Percentiles rank a stretch among this genome's conserved stretches.
phyloP scores from a whole-genome alignment of 2,113 vertebrate species.

The Atlantisia rogersi region DNA sequence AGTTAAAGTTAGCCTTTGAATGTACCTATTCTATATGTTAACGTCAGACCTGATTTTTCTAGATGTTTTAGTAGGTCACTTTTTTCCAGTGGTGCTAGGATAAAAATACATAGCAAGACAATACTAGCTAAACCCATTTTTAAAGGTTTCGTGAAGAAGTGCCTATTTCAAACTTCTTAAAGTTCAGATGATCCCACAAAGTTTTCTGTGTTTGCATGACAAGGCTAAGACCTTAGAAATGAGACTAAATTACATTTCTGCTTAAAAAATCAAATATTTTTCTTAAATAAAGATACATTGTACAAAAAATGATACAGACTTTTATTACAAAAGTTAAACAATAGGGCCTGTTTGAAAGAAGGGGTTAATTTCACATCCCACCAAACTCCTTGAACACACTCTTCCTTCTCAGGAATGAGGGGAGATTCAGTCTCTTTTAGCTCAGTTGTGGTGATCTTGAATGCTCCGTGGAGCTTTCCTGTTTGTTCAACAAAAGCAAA shows the following conservation, averaged over 20 bases:
- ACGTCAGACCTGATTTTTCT: neutral
- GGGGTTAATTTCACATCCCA: neutral
- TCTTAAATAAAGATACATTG: neutral
- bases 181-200: neutral
- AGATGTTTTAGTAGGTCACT: slow-evolving; percentile 34
- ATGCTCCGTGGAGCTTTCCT: neutral
- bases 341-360: neutral
- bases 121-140: neutral
- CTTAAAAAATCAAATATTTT: neutral
- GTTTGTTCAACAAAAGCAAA: neutral
- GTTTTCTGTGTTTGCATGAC: neutral
- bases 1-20: neutral
- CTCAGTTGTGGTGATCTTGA: neutral
- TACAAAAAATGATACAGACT: neutral
- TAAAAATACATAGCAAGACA: slow-evolving; percentile 36
- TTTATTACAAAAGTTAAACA: neutral
- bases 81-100: neutral
- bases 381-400: neutral
- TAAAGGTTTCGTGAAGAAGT: neutral
- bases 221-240: neutral
- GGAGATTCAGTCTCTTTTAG: neutral
- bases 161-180: neutral
- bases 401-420: neutral
- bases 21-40: neutral
- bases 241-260: neutral